Evolutionary conservation across 2,888 invertebrate species (phyloP), one percentile per base, ranked within the genome.

Genomic region (Drepana falcataria): DNA sequence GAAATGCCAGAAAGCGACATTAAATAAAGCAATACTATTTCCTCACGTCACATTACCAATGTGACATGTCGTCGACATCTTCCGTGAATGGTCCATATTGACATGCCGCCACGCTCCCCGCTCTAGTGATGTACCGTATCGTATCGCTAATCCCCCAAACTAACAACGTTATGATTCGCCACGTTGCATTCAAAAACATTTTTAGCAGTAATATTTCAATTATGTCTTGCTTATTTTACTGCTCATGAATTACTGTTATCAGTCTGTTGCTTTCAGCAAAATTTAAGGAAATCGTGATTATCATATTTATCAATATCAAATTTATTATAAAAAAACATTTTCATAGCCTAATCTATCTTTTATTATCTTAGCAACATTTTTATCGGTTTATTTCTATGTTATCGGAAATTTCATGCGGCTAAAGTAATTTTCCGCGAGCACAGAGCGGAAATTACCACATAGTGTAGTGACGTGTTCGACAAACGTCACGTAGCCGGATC

Each of bases 381-480:
- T 80, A 79, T 78, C 76, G 75, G 77, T 81, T 83, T 83, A 83
- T 86, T 85, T 77, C 78, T 80, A 77, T 79, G 77, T 74, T 74
- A 81, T 85, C 85, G 87, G 87, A 88, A 89, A 88, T 89, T 90
- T 87, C 85, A 83, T 86, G 85, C 80, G 84, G 87, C 86, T 84
- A 86, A 90, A 91, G 89, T 90, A 91, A 91, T 91, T 90, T 91
- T 89, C 87, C 87, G 79, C 87, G 82, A 84, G 86, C 85, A 79
- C 76, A 71, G 82, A 84, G 78, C 90, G 90, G 90, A 91, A 89
- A 91, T 91, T 91, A 91, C 88, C 84, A 87, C 90, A 91, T 88
- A 90, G 89, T 89, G 86, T 84, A 83, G 86, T 89, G 90, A 89
- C 88, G 87, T 89, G 87, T 90, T 89, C 87, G 88, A 88, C 89